phyloP scores from a whole-genome alignment of 2,797 vertebrate genomes.

The Ambastaia sidthimunki region DNA sequence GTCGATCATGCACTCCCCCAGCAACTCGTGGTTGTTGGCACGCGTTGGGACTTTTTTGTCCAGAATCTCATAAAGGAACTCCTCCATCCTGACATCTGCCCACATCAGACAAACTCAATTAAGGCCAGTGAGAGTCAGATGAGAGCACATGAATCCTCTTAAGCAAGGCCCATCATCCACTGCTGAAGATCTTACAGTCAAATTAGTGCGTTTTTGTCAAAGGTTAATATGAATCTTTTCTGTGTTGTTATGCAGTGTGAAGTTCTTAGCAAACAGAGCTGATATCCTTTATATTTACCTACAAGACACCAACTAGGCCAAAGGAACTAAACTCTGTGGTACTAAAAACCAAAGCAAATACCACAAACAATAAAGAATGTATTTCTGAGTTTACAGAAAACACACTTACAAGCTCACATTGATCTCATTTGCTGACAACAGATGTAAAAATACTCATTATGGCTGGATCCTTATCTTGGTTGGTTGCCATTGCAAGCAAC shows the following conservation, averaged over 20 bases:
- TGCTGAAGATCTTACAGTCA: slow-evolving; percentile 5
- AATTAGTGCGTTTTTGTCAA: neutral
- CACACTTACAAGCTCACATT: neutral
- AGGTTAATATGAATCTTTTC: neutral
- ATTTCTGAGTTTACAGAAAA: neutral
- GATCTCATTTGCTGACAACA: neutral
- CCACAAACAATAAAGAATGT: too few species aligned
- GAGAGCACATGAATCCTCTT: slow-evolving; percentile 46
- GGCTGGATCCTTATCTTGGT: neutral
- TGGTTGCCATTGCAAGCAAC: neutral
- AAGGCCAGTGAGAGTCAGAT: slow-evolving; percentile 54
- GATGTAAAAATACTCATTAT: neutral
- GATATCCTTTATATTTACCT: neutral
- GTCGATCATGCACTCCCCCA: slow-evolving; percentile 91
- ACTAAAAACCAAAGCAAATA: neutral
- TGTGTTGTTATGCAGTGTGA: neutral
- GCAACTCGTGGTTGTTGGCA: slow-evolving; percentile 85
- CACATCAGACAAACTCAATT: slow-evolving; percentile 52
- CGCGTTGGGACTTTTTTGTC: slow-evolving; percentile 89
- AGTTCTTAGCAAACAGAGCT: neutral
- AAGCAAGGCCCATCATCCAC: slow-evolving; percentile 1
- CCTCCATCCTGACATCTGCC: slow-evolving; percentile 92
- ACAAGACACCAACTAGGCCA: neutral
- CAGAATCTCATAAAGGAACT: slow-evolving; percentile 92
- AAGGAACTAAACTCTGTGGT: neutral